Percentiles rank a stretch among this genome's conserved stretches.
Evolutionary conservation across 2,888 invertebrate genomes (phyloP).

Genomic region (Drepanosiphum platanoidis): DNA sequence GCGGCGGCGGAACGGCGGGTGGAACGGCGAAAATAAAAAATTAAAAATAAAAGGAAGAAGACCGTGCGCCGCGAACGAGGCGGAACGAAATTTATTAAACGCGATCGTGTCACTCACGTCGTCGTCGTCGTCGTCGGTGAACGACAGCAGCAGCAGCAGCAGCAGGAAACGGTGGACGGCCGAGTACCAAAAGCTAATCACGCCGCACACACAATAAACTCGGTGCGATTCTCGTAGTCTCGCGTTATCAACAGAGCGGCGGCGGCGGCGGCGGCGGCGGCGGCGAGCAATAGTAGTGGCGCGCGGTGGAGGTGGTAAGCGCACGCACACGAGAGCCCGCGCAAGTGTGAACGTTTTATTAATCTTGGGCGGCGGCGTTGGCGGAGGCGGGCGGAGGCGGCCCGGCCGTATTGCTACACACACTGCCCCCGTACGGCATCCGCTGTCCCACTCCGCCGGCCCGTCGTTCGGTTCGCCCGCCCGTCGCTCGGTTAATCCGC

Average conservation of each 20-base stretch:
- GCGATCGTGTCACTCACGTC: too few relatives aligned
- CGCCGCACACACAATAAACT: constrained; percentile 38
- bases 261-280: constrained; percentile 31
- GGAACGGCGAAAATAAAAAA: background rate
- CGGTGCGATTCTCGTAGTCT: constrained; percentile 20
- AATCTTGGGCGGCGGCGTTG: constrained; percentile 42
- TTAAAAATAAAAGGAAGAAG: background rate
- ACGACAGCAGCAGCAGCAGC: background rate
- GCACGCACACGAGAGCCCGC: constrained; percentile 28
- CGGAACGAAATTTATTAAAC: background rate
- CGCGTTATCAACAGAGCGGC: constrained; percentile 41
- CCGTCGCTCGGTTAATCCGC: too few relatives aligned
- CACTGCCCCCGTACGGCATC: background rate
- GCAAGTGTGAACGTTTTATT: constrained; percentile 39
- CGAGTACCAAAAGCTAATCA: constrained; percentile 42
- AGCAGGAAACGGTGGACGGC: constrained; percentile 28
- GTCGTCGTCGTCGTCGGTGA: too few relatives aligned
- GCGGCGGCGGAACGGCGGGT: background rate
- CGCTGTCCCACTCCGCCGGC: background rate
- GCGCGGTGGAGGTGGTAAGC: background rate
- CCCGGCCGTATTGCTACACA: constrained; percentile 11
- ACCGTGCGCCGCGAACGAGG: background rate
- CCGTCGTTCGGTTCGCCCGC: too few relatives aligned
- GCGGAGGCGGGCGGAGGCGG: constrained; percentile 38
- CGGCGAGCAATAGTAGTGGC: background rate